Evolutionary conservation across 2,888 invertebrate species (phyloP).

Genomic region (Spodoptera littoralis): DNA sequence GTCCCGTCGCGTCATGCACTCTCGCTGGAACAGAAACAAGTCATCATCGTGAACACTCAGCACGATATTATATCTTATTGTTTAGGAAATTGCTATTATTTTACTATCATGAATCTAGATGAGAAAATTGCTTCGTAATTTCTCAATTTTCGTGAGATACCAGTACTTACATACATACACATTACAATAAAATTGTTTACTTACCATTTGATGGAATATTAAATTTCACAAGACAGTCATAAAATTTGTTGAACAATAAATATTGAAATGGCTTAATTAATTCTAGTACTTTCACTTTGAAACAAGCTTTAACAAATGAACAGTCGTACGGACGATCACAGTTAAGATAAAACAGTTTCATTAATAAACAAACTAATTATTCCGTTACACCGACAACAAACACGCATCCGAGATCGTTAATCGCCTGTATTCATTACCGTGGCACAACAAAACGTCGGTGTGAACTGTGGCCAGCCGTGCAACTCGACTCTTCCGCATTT

Average conservation of each 20-base stretch:
- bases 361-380: slow-evolving; percentile 54
- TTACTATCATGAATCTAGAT: slow-evolving; percentile 22
- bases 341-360: slow-evolving; percentile 47
- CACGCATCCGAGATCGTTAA: slow-evolving; percentile 52
- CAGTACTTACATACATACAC: slow-evolving; percentile 3
- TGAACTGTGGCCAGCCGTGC: slow-evolving; percentile 52
- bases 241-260: slow-evolving; percentile 1
- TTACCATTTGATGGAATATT: slow-evolving; percentile 1
- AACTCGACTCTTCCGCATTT: slow-evolving; percentile 68
- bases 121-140: slow-evolving; percentile 38
- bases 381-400: slow-evolving; percentile 48
- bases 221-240: slow-evolving; percentile 5
- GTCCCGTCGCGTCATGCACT: slow-evolving; percentile 58
- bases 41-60: slow-evolving; percentile 55
- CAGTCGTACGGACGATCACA: slow-evolving; percentile 34
- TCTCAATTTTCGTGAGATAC: slow-evolving; percentile 30
- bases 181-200: slow-evolving; percentile 23
- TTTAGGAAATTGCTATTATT: slow-evolving; percentile 45
- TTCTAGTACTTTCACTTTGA: slow-evolving; percentile 42
- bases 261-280: slow-evolving; percentile 18
- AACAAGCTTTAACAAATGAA: slow-evolving; percentile 38
- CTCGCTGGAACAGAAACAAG: slow-evolving; percentile 63
- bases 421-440: slow-evolving; percentile 46
- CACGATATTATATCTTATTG: slow-evolving; percentile 43
- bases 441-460: slow-evolving; percentile 50